Percentiles rank a stretch among this genome's conserved stretches.
These are phyloP conservation scores for Zygothrica quintamaculata DNA, from an alignment of 2,888 invertebrate genomes.

Conservation along the genomic window DNA sequence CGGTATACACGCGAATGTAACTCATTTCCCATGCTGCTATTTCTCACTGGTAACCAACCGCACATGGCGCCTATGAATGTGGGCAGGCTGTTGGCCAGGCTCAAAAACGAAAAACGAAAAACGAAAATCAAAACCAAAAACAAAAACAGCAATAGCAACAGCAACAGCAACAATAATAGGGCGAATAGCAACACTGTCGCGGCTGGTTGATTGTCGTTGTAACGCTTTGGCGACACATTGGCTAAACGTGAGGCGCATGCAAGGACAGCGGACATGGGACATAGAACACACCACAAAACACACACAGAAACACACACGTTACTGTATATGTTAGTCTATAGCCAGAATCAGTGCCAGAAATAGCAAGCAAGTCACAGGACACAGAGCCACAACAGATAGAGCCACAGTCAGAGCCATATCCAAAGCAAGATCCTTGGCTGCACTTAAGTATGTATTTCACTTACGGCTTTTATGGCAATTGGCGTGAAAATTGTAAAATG, in stretches of 20 bases:
- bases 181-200: slow-evolving; percentile 43
- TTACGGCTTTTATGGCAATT: slow-evolving; percentile 75
- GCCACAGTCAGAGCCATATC: slow-evolving; percentile 17
- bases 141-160: slow-evolving; percentile 8
- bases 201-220: slow-evolving; percentile 69
- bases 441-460: slow-evolving; percentile 73
- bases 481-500: slow-evolving; percentile 76
- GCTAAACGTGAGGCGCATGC: slow-evolving; percentile 71
- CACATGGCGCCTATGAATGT: slow-evolving; percentile 34
- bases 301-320: too few relatives aligned
- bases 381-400: slow-evolving; percentile 17
- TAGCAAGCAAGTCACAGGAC: slow-evolving; percentile 5
- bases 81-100: slow-evolving; percentile 15
- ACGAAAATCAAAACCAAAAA: slow-evolving; percentile 5
- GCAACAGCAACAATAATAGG: neutral
- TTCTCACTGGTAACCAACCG: slow-evolving; percentile 14
- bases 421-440: slow-evolving; percentile 32
- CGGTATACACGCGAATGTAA: slow-evolving; percentile 21
- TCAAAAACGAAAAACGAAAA: too few relatives aligned
- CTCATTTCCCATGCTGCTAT: neutral
- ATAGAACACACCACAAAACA: neutral
- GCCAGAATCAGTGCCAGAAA: slow-evolving; percentile 30
- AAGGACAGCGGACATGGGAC: slow-evolving; percentile 30
- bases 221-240: slow-evolving; percentile 69
- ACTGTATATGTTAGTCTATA: too few relatives aligned